phyloP scores from a whole-genome alignment of 2,113 vertebrate species.

The Ascaphus truei region DNA sequence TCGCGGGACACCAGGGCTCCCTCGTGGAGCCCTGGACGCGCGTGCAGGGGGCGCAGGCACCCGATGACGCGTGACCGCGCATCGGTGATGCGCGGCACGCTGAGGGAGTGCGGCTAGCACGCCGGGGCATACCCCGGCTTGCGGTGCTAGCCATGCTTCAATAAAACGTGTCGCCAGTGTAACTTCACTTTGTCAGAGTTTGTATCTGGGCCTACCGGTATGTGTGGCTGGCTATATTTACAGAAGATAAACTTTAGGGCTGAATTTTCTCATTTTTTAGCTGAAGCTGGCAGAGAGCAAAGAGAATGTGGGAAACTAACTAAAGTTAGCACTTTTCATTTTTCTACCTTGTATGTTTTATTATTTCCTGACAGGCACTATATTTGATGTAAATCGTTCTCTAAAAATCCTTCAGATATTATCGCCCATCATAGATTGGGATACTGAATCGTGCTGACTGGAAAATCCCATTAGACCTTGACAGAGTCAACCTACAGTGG shows the following conservation, averaged over 20 bases:
- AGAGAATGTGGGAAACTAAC: not conserved
- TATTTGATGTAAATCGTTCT: slow-evolving; percentile 41
- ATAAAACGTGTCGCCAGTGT: too few species aligned
- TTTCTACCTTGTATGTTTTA: slow-evolving; percentile 11
- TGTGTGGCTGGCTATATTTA: not conserved
- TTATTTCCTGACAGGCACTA: slow-evolving; percentile 44
- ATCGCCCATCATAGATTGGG: slow-evolving; percentile 48
- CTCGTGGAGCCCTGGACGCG: too few species aligned
- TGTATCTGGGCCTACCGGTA: not conserved
- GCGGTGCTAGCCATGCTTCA: too few species aligned
- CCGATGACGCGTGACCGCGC: too few species aligned
- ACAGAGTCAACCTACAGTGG: slow-evolving; percentile 42
- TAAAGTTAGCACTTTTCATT: not conserved
- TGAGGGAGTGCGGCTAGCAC: too few species aligned
- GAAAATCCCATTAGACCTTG: slow-evolving; percentile 43
- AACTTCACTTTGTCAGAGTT: too few species aligned
- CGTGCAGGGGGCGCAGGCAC: too few species aligned
- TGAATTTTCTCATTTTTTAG: not conserved
- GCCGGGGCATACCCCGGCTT: too few species aligned
- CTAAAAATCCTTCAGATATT: slow-evolving; percentile 43
- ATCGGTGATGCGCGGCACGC: too few species aligned
- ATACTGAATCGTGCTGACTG: slow-evolving; percentile 50
- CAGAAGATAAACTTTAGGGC: not conserved
- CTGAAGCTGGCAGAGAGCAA: not conserved
- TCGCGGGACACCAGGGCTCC: too few species aligned